Conservation (phyloP, 2,113 vertebrate species). For the Galemys pyrenaicus region DNA sequence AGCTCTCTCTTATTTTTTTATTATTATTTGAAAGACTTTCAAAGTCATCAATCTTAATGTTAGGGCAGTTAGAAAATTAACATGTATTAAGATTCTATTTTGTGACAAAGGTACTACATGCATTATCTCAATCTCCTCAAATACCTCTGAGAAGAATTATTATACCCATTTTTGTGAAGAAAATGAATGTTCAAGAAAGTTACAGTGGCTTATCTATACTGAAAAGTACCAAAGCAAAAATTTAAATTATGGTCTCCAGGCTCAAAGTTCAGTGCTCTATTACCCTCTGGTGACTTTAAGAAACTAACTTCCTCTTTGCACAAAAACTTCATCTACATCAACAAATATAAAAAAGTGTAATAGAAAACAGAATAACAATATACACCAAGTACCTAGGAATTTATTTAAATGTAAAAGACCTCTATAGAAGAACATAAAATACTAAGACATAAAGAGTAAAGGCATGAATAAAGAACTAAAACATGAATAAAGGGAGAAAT, state of each 20-base stretch:
- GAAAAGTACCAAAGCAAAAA: constrained; percentile 6
- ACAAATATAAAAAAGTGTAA: constrained; percentile 40
- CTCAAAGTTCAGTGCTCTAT: constrained; percentile 26
- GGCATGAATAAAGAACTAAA: constrained; percentile 39
- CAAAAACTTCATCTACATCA: not conserved
- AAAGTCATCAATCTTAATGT: constrained; percentile 7
- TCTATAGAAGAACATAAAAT: constrained; percentile 23
- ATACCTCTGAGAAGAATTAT: constrained; percentile 2
- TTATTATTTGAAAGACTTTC: not conserved
- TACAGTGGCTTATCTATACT: constrained; percentile 30
- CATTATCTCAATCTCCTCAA: constrained; percentile 2
- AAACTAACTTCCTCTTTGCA: not conserved
- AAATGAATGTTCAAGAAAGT: not conserved
- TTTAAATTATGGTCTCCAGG: not conserved
- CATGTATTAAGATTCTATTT: constrained; percentile 33
- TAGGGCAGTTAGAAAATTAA: constrained; percentile 6
- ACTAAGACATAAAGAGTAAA: constrained; percentile 12
- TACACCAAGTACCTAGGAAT: constrained; percentile 18
- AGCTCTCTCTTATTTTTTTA: too few relatives aligned
- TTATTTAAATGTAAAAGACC: constrained; percentile 13
- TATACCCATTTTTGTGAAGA: not conserved
- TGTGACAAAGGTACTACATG: not conserved
- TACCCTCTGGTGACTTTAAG: not conserved
- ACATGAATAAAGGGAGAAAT: constrained; percentile 38
- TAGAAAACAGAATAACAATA: not conserved